phyloP scores from a whole-genome alignment of 2,888 invertebrate species.

The Tetanocera ferruginea region DNA sequence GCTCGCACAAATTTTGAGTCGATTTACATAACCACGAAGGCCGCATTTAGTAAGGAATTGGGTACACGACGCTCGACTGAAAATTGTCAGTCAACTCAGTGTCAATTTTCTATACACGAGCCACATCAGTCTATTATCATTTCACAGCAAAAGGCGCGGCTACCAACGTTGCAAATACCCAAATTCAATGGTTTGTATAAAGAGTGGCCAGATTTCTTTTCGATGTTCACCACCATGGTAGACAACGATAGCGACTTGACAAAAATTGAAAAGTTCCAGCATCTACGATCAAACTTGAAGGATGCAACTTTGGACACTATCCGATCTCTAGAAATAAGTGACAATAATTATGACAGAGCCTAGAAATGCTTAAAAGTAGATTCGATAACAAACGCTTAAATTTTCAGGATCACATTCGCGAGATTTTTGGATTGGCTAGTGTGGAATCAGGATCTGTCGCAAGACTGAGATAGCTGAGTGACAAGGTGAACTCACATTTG shows the following conservation, averaged over 20 bases:
- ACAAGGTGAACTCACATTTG: slow-evolving; percentile 36
- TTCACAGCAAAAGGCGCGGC: no score
- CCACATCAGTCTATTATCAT: no score
- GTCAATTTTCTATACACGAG: no score
- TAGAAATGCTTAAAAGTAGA: slow-evolving; percentile 31
- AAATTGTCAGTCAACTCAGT: not conserved
- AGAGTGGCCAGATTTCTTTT: not conserved
- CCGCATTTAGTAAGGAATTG: no score
- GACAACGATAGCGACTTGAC: slow-evolving; percentile 19
- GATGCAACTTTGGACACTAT: slow-evolving; percentile 40
- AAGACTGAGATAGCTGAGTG: slow-evolving; percentile 39
- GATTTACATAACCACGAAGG: not conserved
- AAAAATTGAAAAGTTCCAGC: slow-evolving; percentile 39
- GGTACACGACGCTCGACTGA: no score
- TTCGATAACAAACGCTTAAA: slow-evolving; percentile 40
- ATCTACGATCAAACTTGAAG: no score
- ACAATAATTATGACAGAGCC: slow-evolving; percentile 39
- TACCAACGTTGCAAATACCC: no score
- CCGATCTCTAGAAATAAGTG: slow-evolving; percentile 36
- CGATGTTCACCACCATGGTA: not conserved
- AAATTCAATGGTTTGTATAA: not conserved
- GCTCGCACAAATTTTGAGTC: not conserved
- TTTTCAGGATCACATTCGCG: slow-evolving; percentile 44
- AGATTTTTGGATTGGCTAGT: slow-evolving; percentile 39
- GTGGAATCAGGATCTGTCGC: slow-evolving; percentile 39